Evolutionary conservation across 2,113 vertebrate species (phyloP).

Genomic region (Tenebrosternarchus preto): DNA sequence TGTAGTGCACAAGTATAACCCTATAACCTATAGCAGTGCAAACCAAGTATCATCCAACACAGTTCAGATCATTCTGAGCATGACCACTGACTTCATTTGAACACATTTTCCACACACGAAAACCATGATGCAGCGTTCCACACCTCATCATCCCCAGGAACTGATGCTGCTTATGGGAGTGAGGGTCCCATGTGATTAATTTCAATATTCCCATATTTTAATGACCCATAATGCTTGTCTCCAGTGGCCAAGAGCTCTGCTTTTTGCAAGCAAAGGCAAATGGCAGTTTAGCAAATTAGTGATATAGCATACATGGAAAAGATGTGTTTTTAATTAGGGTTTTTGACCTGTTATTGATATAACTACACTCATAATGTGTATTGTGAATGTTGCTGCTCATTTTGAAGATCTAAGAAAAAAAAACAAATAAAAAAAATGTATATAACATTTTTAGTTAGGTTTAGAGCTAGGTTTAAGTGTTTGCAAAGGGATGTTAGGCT

Average conservation of each 20-base stretch:
- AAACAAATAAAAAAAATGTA: too few species aligned
- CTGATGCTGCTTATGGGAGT: conserved; percentile 18
- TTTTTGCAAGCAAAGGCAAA: background rate
- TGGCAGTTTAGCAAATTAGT: conserved; percentile 36
- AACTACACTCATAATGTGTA: too few species aligned
- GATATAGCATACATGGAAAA: conserved; percentile 15
- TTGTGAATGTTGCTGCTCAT: background rate
- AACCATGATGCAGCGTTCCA: background rate
- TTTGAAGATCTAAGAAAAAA: background rate
- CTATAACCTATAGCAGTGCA: too few species aligned
- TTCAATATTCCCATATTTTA: conserved; percentile 29
- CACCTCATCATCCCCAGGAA: background rate
- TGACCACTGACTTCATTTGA: background rate
- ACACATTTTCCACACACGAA: background rate
- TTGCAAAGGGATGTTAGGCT: too few species aligned
- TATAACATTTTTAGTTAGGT: too few species aligned
- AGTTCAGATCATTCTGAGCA: background rate
- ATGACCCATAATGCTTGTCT: conserved; percentile 28
- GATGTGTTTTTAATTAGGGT: conserved; percentile 19
- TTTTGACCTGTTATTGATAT: conserved; percentile 19
- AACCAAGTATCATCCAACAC: too few species aligned
- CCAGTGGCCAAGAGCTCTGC: background rate
- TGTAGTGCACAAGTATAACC: too few species aligned
- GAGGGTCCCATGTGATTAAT: conserved; percentile 26
- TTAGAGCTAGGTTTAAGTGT: too few species aligned